Base-by-base conservation (phyloP, 2,797 vertebrate species). In the Microchirus variegatus region DNA sequence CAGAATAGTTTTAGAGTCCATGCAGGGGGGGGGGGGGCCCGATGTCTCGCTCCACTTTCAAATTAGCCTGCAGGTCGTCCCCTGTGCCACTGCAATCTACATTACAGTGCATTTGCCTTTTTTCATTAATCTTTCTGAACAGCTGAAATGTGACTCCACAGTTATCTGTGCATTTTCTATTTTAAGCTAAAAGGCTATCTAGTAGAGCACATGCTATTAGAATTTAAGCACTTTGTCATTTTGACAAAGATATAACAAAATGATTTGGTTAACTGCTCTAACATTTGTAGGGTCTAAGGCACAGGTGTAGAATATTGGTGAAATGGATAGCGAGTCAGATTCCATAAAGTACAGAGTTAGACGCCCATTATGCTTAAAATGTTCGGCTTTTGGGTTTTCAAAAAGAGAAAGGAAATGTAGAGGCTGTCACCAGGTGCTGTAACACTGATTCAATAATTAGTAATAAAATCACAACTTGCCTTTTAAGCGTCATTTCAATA, bases 41-140 rank as follows among this genome's bases (percentile, higher is more conserved):
- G 7, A 16, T 42, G 37, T 19, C 13, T 8, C 12, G 41, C 14
- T 42, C 15, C 46, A 57, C 15, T 43, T 38, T 1, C 15, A 1
- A 14, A 26, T 10, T 8, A 47, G 13, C 6, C 10, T 62, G 16
- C 17, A 43, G 36, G 40, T n/a, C 36, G 45, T 22, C 35, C 9
- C 53, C 16, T 18, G 43, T 13, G 43, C 13, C 42, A 15, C 31
- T 13, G 9, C 7, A 3, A 9, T 59, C 9, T 31, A 44, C 17
- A 52, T 17, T 13, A 36, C 14, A 13, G 2, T 40, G 12, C 17
- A 47, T 37, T 13, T 47, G 31, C 43, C 26, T 38, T 31, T 35
- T 60, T 22, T 43, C 16, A 35, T 47, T 26, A 2, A 35, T 48
- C 18, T 54, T 47, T 37, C 17, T 49, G n/a, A 58, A 69, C 63